Conservation (phyloP, 2,888 invertebrate genomes). For the Ormyrus nitidulus region DNA sequence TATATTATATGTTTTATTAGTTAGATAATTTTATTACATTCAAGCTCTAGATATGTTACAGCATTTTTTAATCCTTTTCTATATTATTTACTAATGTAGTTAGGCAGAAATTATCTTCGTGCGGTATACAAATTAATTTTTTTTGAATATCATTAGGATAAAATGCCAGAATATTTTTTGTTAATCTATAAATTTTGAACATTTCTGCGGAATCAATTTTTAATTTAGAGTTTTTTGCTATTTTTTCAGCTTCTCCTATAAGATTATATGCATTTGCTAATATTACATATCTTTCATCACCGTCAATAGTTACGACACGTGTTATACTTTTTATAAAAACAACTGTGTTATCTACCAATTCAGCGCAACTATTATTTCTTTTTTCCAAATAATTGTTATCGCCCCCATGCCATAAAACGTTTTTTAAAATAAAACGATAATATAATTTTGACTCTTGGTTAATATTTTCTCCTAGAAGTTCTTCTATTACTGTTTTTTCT, state of each 20-base stretch:
- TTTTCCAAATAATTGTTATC: constrained; percentile 3
- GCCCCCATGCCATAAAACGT: background rate
- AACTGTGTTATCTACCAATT: background rate
- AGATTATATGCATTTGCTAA: background rate
- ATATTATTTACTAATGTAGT: background rate
- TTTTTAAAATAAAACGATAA: constrained; percentile 6
- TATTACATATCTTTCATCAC: background rate
- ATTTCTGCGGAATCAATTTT: background rate
- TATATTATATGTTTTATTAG: no score
- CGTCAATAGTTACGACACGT: background rate
- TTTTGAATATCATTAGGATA: background rate
- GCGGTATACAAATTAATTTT: background rate
- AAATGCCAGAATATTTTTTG: background rate
- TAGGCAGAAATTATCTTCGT: background rate
- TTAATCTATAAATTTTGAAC: background rate
- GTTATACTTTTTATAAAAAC: no score
- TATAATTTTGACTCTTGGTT: background rate
- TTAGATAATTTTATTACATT: no score
- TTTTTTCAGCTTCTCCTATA: background rate
- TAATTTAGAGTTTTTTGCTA: background rate
- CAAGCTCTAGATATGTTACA: no score
- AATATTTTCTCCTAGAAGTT: background rate
- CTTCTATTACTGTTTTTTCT: background rate
- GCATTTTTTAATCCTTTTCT: constrained; percentile 6
- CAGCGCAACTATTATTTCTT: background rate